A percentile compares a stretch with the other conserved stretches of the same genome.
These are phyloP conservation scores for Eudemis profundana DNA, from an alignment of 2,888 invertebrate species.

Conservation along the genomic window DNA sequence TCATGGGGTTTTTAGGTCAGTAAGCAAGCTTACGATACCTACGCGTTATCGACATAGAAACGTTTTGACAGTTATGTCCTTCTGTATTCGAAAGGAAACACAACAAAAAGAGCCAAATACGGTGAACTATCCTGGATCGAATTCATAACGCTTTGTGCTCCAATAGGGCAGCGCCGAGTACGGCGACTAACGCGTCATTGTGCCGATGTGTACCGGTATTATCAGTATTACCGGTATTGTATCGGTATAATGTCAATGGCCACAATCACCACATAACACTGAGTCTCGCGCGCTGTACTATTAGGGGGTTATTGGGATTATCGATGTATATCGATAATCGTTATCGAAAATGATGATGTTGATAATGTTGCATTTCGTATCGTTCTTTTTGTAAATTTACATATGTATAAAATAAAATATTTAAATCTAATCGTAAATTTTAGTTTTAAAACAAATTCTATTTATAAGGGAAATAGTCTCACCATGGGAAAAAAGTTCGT, in stretches of 20 bases:
- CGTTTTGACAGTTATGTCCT: background rate
- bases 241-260: conserved; percentile 51
- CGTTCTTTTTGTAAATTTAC: too few relatives aligned
- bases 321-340: conserved; percentile 45
- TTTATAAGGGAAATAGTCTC: too few relatives aligned
- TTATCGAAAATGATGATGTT: too few relatives aligned
- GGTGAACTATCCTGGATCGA: conserved; percentile 32
- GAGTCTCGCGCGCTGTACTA: conserved; percentile 59
- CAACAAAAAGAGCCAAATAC: conserved; percentile 3
- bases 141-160: conserved; percentile 31
- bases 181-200: conserved; percentile 47
- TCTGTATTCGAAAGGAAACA: background rate
- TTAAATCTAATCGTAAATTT: too few relatives aligned
- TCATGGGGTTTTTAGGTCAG: background rate
- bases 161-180: conserved; percentile 31
- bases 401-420: too few relatives aligned
- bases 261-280: conserved; percentile 51
- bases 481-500: too few relatives aligned
- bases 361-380: too few relatives aligned
- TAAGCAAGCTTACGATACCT: background rate
- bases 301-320: conserved; percentile 46
- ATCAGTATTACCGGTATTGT: conserved; percentile 47
- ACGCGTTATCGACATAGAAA: background rate
- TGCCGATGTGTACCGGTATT: conserved; percentile 43
- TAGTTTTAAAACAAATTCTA: too few relatives aligned